Conservation (phyloP, 2,797 vertebrate genomes). For the Sarcoramphus papa region DNA sequence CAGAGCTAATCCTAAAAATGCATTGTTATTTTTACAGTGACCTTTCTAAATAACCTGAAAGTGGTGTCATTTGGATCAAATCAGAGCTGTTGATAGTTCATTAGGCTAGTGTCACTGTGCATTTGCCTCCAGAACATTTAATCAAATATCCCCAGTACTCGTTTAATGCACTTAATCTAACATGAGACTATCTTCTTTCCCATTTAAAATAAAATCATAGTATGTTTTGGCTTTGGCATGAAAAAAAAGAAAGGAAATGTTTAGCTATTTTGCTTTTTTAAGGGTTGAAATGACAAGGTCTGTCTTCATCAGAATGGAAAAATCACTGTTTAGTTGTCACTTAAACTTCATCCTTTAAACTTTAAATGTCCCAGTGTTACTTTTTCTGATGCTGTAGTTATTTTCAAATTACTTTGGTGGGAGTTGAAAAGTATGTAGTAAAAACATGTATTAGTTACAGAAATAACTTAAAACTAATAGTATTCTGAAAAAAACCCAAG, state of each 20-base stretch:
- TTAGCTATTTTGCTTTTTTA: background rate
- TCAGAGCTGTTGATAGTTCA: background rate
- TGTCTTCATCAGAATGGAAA: background rate
- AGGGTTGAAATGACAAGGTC: background rate
- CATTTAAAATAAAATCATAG: background rate
- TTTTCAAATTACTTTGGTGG: background rate
- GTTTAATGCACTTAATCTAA: background rate
- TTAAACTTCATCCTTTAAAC: background rate
- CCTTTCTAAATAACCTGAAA: background rate
- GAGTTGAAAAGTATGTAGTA: background rate
- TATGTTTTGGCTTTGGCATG: background rate
- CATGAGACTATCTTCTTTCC: background rate
- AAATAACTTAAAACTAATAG: background rate
- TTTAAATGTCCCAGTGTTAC: background rate
- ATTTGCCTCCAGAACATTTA: background rate
- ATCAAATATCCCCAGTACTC: background rate
- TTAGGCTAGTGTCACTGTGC: background rate
- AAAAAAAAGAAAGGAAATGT: background rate
- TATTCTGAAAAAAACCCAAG: background rate
- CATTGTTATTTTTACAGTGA: background rate
- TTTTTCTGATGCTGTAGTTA: background rate
- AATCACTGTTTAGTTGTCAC: background rate
- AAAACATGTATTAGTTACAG: background rate
- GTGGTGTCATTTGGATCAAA: background rate
- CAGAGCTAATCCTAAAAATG: slow-evolving; percentile 21